These are phyloP conservation scores for Zingel zingel DNA, from an alignment of 2,113 vertebrate genomes.

Conservation along the genomic window DNA sequence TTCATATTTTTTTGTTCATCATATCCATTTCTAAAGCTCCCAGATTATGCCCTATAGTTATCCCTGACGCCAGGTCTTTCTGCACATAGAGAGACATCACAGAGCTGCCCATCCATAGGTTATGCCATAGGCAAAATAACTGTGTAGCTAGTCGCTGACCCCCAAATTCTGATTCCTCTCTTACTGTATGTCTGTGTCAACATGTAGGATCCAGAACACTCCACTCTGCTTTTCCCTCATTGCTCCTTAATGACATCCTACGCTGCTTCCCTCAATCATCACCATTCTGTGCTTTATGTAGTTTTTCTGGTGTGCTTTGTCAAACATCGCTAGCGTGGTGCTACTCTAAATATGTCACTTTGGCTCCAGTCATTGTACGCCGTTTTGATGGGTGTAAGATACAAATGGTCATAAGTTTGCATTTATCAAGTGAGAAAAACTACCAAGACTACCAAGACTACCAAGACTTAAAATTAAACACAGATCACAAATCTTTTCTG, in stretches of 20 bases:
- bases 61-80: background rate
- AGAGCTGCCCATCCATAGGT: slow-evolving; percentile 8
- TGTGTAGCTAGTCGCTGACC: slow-evolving; percentile 25
- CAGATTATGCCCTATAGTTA: background rate
- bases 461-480: background rate
- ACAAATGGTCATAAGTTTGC: slow-evolving; percentile 3
- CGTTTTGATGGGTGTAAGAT: slow-evolving; percentile 10
- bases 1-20: slow-evolving; percentile 28
- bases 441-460: background rate
- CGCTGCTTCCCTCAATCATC: slow-evolving; percentile 36
- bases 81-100: slow-evolving; percentile 32
- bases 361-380: background rate
- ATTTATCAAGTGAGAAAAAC: background rate
- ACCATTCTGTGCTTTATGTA: slow-evolving; percentile 52
- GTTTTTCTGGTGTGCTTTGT: slow-evolving; percentile 42
- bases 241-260: slow-evolving; percentile 43
- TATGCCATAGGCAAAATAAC: slow-evolving; percentile 30
- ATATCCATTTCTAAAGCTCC: slow-evolving; percentile 29
- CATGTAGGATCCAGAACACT: slow-evolving; percentile 84
- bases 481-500: background rate
- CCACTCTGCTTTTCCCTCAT: slow-evolving; percentile 21
- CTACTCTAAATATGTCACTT: background rate
- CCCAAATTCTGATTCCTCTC: slow-evolving; percentile 16
- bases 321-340: slow-evolving; percentile 11
- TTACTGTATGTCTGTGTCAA: slow-evolving; percentile 43